Percentiles rank a stretch among this genome's conserved stretches.
Evolutionary conservation across 92 coral and sea anemone species (phyloP).

Genomic region (Bergia puertoricense): DNA sequence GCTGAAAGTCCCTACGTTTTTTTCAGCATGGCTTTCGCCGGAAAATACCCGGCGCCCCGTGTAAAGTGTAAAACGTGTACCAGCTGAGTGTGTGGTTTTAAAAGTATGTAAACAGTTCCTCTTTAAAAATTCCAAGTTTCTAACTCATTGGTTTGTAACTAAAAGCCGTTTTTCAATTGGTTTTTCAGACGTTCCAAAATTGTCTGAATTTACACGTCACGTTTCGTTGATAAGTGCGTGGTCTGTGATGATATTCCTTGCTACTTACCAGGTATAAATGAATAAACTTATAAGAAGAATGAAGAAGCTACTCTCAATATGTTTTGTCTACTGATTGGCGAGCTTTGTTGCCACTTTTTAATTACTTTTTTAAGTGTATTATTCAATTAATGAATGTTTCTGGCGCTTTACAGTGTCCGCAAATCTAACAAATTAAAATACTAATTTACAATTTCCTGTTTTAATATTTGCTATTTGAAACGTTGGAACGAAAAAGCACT

Average conservation of each 20-base stretch:
- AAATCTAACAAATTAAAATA: not conserved
- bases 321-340: slow-evolving; percentile 2
- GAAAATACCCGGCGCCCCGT: not conserved
- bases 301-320: not conserved
- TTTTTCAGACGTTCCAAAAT: not conserved
- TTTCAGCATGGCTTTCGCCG: not conserved
- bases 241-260: not conserved
- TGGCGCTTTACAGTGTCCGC: not conserved
- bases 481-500: not conserved
- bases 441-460: slow-evolving; percentile 24
- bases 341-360: slow-evolving; percentile 12
- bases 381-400: slow-evolving; percentile 11
- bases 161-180: not conserved
- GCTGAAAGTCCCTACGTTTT: not conserved
- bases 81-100: not conserved
- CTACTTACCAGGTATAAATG: not conserved
- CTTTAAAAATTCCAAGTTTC: not conserved
- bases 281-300: not conserved
- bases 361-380: not conserved
- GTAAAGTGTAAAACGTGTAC: not conserved
- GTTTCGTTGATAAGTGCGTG: too few relatives aligned
- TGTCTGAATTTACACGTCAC: not conserved
- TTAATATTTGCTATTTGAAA: not conserved
- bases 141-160: not conserved
- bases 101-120: not conserved